Conservation (phyloP, 2,113 vertebrate species). For the Mirza zaza region DNA sequence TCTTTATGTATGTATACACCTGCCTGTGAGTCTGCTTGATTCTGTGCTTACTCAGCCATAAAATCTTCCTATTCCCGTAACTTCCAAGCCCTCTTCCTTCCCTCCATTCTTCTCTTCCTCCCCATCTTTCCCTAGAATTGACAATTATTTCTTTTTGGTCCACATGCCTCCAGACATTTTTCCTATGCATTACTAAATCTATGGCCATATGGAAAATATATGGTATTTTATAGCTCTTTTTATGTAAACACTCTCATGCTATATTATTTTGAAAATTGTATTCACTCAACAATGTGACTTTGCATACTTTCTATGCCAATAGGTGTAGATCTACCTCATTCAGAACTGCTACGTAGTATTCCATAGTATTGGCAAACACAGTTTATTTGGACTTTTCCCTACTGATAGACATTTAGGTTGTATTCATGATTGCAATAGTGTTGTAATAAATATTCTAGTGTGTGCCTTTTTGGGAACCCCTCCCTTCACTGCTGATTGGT, state of each 20-base stretch:
- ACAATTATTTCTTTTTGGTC: background rate
- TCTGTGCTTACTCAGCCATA: background rate
- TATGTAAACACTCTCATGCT: background rate
- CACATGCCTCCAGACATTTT: background rate
- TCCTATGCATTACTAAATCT: background rate
- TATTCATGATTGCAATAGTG: background rate
- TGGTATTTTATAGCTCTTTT: background rate
- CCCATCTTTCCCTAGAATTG: background rate
- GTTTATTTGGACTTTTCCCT: background rate
- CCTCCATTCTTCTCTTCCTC: background rate
- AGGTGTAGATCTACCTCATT: background rate
- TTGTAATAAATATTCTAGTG: background rate
- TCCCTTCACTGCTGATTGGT: background rate
- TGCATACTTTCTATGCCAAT: background rate
- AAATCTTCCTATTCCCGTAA: background rate
- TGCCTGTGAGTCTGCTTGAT: background rate
- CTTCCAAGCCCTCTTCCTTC: background rate
- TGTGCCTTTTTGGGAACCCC: background rate
- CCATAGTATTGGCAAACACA: background rate
- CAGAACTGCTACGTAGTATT: background rate
- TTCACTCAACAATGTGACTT: background rate
- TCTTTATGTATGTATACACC: too few relatives aligned
- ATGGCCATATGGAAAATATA: background rate
- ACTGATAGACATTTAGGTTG: background rate
- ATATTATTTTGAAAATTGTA: background rate